phyloP scores from a whole-genome alignment of 2,888 invertebrate species.

The Thymelicus acteon region DNA sequence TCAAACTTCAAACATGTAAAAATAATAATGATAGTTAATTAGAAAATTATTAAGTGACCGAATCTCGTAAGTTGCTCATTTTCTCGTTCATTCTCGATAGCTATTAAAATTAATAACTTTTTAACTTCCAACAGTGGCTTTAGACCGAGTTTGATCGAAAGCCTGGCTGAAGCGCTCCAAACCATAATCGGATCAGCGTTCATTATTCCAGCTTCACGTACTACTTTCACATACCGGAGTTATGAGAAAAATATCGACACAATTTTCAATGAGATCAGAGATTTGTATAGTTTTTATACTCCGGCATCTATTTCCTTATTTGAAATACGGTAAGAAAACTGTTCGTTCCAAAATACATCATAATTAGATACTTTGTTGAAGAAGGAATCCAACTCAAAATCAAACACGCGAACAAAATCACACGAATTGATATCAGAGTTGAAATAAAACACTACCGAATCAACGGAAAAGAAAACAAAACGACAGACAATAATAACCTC shows the following conservation, averaged over 20 bases:
- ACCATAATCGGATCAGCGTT: constrained; percentile 36
- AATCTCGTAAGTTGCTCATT: not conserved
- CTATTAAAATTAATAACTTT: constrained; percentile 22
- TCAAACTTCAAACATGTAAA: no score
- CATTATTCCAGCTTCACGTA: constrained; percentile 31
- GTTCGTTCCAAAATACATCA: no score
- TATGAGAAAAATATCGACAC: constrained; percentile 26
- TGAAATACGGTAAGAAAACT: no score
- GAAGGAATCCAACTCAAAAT: no score
- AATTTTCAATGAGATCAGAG: not conserved
- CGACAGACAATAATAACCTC: not conserved
- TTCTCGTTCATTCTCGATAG: not conserved
- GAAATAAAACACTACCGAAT: not conserved
- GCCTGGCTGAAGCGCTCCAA: constrained; percentile 28
- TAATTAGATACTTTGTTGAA: no score
- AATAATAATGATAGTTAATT: no score
- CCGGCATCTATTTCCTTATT: no score
- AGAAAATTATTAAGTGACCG: no score
- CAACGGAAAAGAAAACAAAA: not conserved
- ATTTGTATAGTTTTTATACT: no score
- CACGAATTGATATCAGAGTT: not conserved
- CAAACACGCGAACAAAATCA: no score
- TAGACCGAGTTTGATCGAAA: constrained; percentile 27
- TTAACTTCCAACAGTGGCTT: constrained; percentile 15
- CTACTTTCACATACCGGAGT: constrained; percentile 7